These are phyloP conservation scores for Chionomys nivalis DNA, from an alignment of 2,113 vertebrate genomes.

Conservation along the genomic window DNA sequence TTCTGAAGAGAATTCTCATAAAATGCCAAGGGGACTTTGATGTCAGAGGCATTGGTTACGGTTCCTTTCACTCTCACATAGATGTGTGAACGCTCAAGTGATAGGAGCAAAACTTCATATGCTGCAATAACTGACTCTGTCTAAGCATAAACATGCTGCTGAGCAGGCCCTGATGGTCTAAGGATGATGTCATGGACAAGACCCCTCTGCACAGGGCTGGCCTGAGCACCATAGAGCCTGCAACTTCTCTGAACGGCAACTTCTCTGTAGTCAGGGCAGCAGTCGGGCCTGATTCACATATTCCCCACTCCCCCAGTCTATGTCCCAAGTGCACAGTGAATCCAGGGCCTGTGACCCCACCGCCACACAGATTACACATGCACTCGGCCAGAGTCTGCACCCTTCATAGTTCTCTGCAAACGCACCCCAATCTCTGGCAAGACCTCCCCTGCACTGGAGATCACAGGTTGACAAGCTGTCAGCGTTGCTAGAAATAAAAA, in stretches of 20 bases:
- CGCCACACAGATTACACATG: accelerated
- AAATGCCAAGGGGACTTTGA: background rate
- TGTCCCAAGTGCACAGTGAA: background rate
- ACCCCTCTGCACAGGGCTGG: background rate
- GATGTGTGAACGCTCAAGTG: constrained; percentile 13
- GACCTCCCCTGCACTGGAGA: background rate
- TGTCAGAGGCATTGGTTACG: background rate
- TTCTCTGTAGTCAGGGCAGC: background rate
- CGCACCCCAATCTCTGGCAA: background rate
- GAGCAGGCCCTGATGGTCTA: background rate
- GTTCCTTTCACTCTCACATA: background rate
- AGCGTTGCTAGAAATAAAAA: background rate
- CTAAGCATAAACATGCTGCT: background rate
- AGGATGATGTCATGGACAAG: background rate
- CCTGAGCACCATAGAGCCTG: background rate
- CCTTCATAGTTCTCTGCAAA: background rate
- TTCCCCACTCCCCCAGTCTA: background rate
- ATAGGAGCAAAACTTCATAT: background rate
- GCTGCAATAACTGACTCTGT: background rate
- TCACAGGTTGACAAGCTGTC: background rate
- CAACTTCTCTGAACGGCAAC: background rate
- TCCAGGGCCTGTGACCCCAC: background rate
- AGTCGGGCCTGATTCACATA: background rate
- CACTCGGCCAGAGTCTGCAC: background rate
- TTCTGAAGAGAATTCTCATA: constrained; percentile 54